Evolutionary conservation across 2,888 invertebrate genomes (phyloP), one percentile per base, ranked within the genome.

Genomic region (Drosophila percnosoma): DNA sequence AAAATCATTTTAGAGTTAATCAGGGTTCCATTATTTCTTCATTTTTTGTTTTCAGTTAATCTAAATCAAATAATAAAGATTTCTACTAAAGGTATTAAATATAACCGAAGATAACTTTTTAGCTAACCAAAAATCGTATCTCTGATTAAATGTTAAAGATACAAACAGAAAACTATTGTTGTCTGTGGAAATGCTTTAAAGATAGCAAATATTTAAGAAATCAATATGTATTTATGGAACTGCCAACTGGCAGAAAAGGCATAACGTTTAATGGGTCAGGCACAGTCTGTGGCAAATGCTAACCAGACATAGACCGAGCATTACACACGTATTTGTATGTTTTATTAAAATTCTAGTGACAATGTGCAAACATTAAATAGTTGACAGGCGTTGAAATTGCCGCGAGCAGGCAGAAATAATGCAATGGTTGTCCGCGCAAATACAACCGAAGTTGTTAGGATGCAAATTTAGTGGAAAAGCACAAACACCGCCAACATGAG

Each of bases 391-490:
- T 36, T 63, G 65, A 40, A 80, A 60, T 34, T 13, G 38, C 42
- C 33, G 24, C 33, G 36, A 13, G 40, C 21, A 57, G 59, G 52
- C 48, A 49, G 59, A 63, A 71, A 75, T 89, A 78, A 87, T 78
- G 76, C 79, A 87, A 89, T 89, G 80, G 71, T 63, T 64, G 75
- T 38, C 62, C 45, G 54, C 49, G 49, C 65, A 75, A 83, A 84
- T 84, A 71, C 60, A 82, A 85, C 85, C 75, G 60, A 70, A 69
- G 73, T 70, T 80, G 83, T 61, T 57, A 61, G 53, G 21, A 71
- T 75, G 78, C 62, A 83, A 77, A 80, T 83, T 78, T 66, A 71
- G 73, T 78, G 70, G 64, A 40, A 64, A 54, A 53, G 55, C 65
- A 36, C 36, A 60, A 57, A 68, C 34, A 40, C 24, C 63, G 69